Conservation (phyloP, 2,888 invertebrate genomes). For the Busseola fusca region DNA sequence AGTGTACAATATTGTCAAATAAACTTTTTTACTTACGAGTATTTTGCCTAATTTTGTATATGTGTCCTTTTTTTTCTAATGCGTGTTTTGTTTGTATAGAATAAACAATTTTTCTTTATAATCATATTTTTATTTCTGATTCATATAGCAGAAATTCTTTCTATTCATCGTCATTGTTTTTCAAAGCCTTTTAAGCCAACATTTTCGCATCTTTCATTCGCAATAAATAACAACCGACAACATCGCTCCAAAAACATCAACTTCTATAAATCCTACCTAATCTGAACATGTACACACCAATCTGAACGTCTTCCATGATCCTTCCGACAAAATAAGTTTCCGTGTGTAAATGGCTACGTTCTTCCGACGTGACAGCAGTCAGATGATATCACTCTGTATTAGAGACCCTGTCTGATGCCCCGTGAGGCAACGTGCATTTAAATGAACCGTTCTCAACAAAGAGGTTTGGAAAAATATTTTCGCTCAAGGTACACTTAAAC, state of each 20-base stretch:
- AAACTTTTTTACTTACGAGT: background rate
- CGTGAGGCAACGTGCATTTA: constrained; percentile 64
- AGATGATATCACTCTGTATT: constrained; percentile 69
- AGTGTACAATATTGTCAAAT: background rate
- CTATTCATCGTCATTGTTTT: background rate
- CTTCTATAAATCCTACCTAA: constrained; percentile 31
- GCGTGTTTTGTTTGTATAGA: background rate
- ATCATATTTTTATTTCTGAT: background rate
- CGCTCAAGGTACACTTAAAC: background rate
- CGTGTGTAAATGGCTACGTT: constrained; percentile 67
- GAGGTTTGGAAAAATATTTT: background rate
- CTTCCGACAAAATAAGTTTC: constrained; percentile 66
- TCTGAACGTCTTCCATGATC: constrained; percentile 33
- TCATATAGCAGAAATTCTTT: background rate
- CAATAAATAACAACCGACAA: background rate
- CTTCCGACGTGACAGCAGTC: constrained; percentile 62
- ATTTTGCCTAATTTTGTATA: too few species aligned
- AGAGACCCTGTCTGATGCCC: constrained; percentile 57
- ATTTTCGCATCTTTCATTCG: background rate
- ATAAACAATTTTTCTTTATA: background rate
- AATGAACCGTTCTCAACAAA: constrained; percentile 61
- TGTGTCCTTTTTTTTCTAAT: too few species aligned
- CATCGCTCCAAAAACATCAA: constrained; percentile 20
- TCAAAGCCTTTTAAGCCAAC: too few species aligned
- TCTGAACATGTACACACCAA: constrained; percentile 28